phyloP scores from a whole-genome alignment of 2,797 vertebrate species.

The Ctenopoma multispine region DNA sequence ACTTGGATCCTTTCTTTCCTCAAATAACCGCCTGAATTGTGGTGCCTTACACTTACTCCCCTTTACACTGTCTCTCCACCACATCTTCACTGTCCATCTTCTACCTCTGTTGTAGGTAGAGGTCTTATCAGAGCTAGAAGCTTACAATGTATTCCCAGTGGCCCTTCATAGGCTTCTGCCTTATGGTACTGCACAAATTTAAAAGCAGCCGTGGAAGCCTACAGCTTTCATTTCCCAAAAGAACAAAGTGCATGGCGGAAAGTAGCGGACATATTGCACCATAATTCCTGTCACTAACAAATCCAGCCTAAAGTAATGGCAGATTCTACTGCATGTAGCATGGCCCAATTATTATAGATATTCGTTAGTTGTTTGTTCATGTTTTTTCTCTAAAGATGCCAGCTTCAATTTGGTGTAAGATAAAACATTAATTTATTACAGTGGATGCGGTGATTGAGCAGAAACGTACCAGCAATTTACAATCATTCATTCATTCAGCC shows the following conservation, averaged over 20 bases:
- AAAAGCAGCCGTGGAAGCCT: slow-evolving; percentile 61
- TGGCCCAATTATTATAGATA: neutral
- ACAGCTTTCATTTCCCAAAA: slow-evolving; percentile 62
- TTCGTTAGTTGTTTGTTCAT: neutral
- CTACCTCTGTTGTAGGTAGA: slow-evolving; percentile 49
- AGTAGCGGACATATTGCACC: slow-evolving; percentile 46
- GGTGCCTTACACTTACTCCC: neutral
- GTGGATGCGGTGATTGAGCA: too few relatives aligned
- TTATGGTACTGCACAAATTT: slow-evolving; percentile 68
- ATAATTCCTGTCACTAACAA: slow-evolving; percentile 40
- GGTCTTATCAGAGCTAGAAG: slow-evolving; percentile 62
- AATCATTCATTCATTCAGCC: neutral
- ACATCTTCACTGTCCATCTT: slow-evolving; percentile 45
- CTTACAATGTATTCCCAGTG: slow-evolving; percentile 70
- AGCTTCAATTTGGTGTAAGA: neutral
- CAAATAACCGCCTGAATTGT: slow-evolving; percentile 14
- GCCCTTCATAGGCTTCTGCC: slow-evolving; percentile 53
- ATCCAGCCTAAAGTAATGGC: slow-evolving; percentile 39
- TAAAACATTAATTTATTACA: slow-evolving; percentile 3
- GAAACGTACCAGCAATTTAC: neutral
- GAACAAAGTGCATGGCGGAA: slow-evolving; percentile 50
- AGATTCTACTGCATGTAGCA: slow-evolving; percentile 22
- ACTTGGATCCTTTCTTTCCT: neutral
- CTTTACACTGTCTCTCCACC: slow-evolving; percentile 19
- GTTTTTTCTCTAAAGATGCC: neutral